phyloP scores from a whole-genome alignment of 2,797 vertebrate genomes.

The Acropternis orthonyx region DNA sequence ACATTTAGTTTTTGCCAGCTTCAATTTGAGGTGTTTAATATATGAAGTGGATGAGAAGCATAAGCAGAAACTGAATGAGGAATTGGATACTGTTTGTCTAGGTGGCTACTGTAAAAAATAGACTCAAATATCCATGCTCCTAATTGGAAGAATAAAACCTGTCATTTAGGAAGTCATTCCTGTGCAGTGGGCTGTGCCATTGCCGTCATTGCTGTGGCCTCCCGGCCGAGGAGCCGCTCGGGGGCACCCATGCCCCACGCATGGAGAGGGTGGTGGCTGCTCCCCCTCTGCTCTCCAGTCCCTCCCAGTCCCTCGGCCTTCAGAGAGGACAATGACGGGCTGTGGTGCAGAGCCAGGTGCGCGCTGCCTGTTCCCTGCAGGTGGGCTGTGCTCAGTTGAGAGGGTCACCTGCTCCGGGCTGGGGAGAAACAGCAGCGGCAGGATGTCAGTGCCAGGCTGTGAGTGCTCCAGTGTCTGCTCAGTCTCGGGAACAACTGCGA shows the following conservation, averaged over 20 bases:
- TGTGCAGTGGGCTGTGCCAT: not conserved
- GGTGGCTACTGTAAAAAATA: not conserved
- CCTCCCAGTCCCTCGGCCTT: rapidly evolving
- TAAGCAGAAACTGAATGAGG: not conserved
- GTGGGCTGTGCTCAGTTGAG: not conserved
- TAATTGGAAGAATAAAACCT: not conserved
- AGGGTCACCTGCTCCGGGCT: not conserved
- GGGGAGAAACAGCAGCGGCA: not conserved
- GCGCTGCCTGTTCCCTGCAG: not conserved
- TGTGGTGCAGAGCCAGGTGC: not conserved
- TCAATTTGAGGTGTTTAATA: not conserved
- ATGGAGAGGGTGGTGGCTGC: rapidly evolving
- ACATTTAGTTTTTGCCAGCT: not conserved
- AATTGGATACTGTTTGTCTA: not conserved
- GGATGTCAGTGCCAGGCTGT: rapidly evolving
- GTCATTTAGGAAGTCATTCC: not conserved
- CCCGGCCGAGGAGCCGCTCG: not conserved
- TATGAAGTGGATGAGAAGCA: not conserved
- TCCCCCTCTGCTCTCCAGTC: rapidly evolving
- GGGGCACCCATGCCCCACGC: not conserved
- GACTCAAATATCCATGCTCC: not conserved
- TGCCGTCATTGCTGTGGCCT: rapidly evolving
- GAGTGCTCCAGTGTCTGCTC: not conserved
- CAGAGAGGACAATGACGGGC: rapidly evolving
- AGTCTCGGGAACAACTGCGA: rapidly evolving